Evolutionary conservation across 1,140 invertebrate species (phyloP), one percentile per base, ranked within the genome.

Genomic region (Bemisia tabaci): DNA sequence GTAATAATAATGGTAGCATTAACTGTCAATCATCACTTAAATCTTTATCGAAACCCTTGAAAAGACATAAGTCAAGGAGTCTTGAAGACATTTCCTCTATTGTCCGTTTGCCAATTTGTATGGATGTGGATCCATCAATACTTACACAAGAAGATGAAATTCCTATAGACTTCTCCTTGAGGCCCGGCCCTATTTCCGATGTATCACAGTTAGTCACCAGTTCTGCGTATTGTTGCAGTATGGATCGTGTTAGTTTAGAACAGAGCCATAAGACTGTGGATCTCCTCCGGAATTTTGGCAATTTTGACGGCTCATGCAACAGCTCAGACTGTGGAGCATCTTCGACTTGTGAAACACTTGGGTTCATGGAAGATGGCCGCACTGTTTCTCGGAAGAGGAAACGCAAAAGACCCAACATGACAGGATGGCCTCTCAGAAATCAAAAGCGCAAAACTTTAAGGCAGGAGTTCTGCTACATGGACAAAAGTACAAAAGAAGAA

Each of bases 321-420:
- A 67, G 68, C 62, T 69, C 68, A 0, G 68, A 69, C 39, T 69
- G 68, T 61, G 63, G 67, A 21, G 67, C 66, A 0, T 66, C 68
- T 17, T 67, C 65, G 9, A 69, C 68, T 1, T 67, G 68, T 27
- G 68, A 69, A 65, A 58, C 59, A 11, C 48, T 65, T 21, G 64
- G 64, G 12, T 65, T 65, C 64, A 24, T 58, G 25, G 64, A 65
- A 25, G 64, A 65, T 33, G 64, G 64, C 23, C 64, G 48, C 11
- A 59, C 64, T 17, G 64, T 65, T 59, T 58, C 33, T 59, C 64
- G 64, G 17, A 65, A 65, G n/a, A 26, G 68, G 2, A 69, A 69
- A 63, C 65, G 65, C n/a, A 69, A 69, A 66, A 61, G 64, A 0
- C 67, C 67, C 1, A 69, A 69, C 61, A 69, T 69, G 68, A 69